Base-by-base conservation (phyloP, 2,113 vertebrate genomes). In the Felis chaus region DNA sequence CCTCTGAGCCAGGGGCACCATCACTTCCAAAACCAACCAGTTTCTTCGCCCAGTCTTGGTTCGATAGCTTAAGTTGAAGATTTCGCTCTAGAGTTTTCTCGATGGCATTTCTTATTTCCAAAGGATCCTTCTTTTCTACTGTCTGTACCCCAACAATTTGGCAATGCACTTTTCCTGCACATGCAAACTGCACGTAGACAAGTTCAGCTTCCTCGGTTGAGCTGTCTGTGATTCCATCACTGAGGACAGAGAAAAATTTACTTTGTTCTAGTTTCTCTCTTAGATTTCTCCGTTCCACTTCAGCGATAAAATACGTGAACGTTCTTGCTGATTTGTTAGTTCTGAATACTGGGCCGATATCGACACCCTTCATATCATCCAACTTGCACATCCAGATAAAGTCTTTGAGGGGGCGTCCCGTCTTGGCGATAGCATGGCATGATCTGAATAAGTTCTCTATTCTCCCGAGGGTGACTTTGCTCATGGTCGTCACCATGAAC, bases 231-330 rank as follows among this genome's bases (percentile, higher is more conserved):
- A 97, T 31, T 27, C 97, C 79, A 57, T 97, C 98, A 53, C 94
- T 98, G 95, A 98, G 97, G 65, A 98, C 31, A 4, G 98, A 98
- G 82, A 98, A 98, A 79, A 99, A 98, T 69, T 98, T 98, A 92
- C 97, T 98, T 89, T 97, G 98, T 50, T 98, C 96, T 65, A 98
- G 95, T 66, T 98, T 98, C 78, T 98, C 94, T 96, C 97, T 98
- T 45, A 98, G 97, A 89, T 81, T 50, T 86, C 73, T 98, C 91
- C 95, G n/a, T 96, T 98, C 98, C 9, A 96, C 98, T 97, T 99
- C 98, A 66, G 98, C 98, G 91, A 98, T 98, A 84, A 98, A 98
- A 86, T 98, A 98, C 39, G 97, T 94, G 92, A 98, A 98, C 1
- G 25, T 97, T 91, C 92, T 98, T 61, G 98, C 97, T 7, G 97